Conservation (phyloP, 2,113 vertebrate genomes). For the Dasypus novemcinctus region DNA sequence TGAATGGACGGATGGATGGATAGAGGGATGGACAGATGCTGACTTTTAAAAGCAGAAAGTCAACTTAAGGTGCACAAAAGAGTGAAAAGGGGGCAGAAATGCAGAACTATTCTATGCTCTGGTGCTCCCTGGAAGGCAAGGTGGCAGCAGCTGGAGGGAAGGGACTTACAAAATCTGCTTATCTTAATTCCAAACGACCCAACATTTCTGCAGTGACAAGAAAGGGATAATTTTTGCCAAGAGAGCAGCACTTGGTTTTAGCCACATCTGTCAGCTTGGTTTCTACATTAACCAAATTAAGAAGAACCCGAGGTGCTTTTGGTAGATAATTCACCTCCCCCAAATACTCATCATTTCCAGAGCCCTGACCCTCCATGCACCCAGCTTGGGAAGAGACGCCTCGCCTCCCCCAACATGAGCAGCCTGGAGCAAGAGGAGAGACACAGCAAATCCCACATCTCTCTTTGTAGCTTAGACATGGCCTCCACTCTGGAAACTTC, state of each 20-base stretch:
- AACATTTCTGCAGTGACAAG: background rate
- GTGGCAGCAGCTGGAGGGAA: background rate
- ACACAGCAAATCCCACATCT: background rate
- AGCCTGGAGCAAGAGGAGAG: background rate
- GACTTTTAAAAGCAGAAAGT: background rate
- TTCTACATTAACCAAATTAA: background rate
- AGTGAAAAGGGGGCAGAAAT: no score
- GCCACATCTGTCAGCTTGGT: background rate
- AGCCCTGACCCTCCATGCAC: no score
- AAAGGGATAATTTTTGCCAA: background rate
- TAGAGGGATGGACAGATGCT: background rate
- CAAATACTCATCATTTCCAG: background rate
- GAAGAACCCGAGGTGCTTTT: background rate
- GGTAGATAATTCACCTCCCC: background rate
- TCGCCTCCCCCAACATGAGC: background rate
- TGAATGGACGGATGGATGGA: fast-evolving
- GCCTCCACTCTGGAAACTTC: background rate
- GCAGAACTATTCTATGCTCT: fast-evolving
- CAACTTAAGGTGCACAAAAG: background rate
- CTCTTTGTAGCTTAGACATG: background rate
- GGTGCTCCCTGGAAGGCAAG: background rate
- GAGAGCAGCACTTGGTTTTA: no score
- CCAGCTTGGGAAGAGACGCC: background rate
- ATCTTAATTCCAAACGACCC: background rate
- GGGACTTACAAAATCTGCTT: background rate